Evolutionary conservation across 1,140 invertebrate genomes (phyloP).

Genomic region (Listronotus bonariensis): DNA sequence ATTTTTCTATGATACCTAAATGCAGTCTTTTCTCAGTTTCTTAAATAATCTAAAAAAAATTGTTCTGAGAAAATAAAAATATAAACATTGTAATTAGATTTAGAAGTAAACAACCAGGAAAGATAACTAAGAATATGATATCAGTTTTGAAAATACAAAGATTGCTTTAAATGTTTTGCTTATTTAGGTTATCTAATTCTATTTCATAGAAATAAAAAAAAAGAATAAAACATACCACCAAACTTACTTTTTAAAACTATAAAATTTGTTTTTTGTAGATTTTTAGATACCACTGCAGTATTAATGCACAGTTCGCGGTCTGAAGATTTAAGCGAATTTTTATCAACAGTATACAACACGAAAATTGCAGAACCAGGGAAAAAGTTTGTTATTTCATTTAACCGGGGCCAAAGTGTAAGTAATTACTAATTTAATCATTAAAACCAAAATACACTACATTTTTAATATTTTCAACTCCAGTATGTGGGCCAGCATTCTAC

Average conservation of each 20-base stretch:
- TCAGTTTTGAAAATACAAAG: background rate
- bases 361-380: slow-evolving; percentile 51
- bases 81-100: too few relatives aligned
- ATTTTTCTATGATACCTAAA: too few relatives aligned
- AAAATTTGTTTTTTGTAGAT: slow-evolving; percentile 45
- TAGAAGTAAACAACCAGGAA: background rate
- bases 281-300: slow-evolving; percentile 55
- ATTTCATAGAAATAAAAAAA: too few relatives aligned
- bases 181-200: too few relatives aligned
- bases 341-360: slow-evolving; percentile 49
- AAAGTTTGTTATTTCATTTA: slow-evolving; percentile 50
- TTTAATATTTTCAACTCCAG: too few relatives aligned
- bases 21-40: too few relatives aligned
- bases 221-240: too few relatives aligned
- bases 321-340: slow-evolving; percentile 54
- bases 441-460: too few relatives aligned
- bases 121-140: background rate
- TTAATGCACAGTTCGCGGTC: slow-evolving; percentile 53
- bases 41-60: too few relatives aligned
- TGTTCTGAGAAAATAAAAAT: too few relatives aligned
- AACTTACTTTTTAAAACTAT: background rate
- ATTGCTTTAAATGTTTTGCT: background rate
- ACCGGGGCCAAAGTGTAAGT: slow-evolving; percentile 54
- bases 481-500: too few relatives aligned
- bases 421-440: too few relatives aligned